phyloP scores from a whole-genome alignment of 2,113 vertebrate species.

The Sinocyclocheilus maitianheensis region DNA sequence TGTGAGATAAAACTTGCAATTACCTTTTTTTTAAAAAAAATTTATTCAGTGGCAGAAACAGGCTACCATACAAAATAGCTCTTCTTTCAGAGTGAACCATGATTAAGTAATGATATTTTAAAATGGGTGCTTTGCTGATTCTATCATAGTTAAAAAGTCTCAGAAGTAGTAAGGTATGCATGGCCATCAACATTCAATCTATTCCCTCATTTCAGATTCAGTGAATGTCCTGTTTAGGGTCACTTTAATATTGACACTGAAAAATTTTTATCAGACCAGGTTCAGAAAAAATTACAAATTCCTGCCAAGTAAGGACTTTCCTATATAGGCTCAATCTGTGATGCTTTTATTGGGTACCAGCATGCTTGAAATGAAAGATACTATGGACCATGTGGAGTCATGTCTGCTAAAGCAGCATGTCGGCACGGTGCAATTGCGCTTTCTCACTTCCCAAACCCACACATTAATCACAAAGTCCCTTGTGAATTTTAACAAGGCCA shows the following conservation, averaged over 20 bases:
- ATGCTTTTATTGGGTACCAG: slow-evolving; percentile 7
- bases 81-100: neutral
- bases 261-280: neutral
- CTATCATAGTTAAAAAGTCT: neutral
- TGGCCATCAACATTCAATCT: slow-evolving; percentile 3
- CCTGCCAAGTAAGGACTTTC: neutral
- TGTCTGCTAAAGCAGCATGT: slow-evolving; percentile 7
- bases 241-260: neutral
- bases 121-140: neutral
- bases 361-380: slow-evolving; percentile 8
- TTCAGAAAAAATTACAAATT: slow-evolving; percentile 6
- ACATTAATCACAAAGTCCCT: slow-evolving; percentile 17
- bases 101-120: neutral
- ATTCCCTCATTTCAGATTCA: slow-evolving; percentile 7
- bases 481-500: slow-evolving; percentile 28
- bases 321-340: neutral
- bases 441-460: neutral
- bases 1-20: no score
- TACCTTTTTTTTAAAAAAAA: no score
- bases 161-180: neutral
- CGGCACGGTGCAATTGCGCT: neutral
- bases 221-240: slow-evolving; percentile 1
- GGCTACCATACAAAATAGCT: neutral
- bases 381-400: neutral
- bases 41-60: no score